These are phyloP conservation scores for Pectinophora gossypiella DNA, from an alignment of 1,140 invertebrate genomes.

Conservation along the genomic window DNA sequence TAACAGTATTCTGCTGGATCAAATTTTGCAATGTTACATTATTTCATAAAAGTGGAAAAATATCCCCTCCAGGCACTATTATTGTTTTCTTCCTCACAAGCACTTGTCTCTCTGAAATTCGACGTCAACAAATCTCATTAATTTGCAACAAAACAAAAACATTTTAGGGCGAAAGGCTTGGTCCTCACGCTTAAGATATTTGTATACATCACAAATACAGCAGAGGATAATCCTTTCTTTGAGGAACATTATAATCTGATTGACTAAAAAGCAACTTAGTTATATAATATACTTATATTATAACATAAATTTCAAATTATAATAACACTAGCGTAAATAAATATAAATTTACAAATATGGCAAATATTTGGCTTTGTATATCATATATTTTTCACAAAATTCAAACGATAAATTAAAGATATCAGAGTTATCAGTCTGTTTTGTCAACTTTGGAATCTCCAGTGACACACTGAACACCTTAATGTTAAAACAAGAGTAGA, in stretches of 20 bases:
- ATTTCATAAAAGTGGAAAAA: slow-evolving; percentile 53
- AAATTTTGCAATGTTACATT: slow-evolving; percentile 46
- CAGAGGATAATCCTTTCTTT: slow-evolving; percentile 58
- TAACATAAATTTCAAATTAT: slow-evolving; percentile 9
- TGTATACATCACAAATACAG: slow-evolving; percentile 59
- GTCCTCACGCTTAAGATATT: slow-evolving; percentile 62
- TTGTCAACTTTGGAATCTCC: not conserved
- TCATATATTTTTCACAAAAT: slow-evolving; percentile 30
- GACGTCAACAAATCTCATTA: slow-evolving; percentile 44
- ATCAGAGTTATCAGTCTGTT: not conserved
- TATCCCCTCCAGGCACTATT: slow-evolving; percentile 63
- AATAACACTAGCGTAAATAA: slow-evolving; percentile 32
- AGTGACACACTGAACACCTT: too few species aligned
- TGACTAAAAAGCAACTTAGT: slow-evolving; percentile 3
- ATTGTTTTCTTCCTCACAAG: slow-evolving; percentile 33
- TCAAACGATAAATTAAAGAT: not conserved
- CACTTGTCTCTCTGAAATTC: slow-evolving; percentile 39
- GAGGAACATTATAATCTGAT: not conserved
- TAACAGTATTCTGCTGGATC: not conserved
- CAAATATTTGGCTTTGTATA: slow-evolving; percentile 73
- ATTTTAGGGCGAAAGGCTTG: slow-evolving; percentile 36
- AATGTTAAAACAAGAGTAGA: too few species aligned
- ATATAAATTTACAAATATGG: slow-evolving; percentile 63
- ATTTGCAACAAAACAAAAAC: slow-evolving; percentile 25
- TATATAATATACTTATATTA: not conserved